Evolutionary conservation across 2,888 invertebrate genomes (phyloP).

Genomic region (Apamea epomidion): DNA sequence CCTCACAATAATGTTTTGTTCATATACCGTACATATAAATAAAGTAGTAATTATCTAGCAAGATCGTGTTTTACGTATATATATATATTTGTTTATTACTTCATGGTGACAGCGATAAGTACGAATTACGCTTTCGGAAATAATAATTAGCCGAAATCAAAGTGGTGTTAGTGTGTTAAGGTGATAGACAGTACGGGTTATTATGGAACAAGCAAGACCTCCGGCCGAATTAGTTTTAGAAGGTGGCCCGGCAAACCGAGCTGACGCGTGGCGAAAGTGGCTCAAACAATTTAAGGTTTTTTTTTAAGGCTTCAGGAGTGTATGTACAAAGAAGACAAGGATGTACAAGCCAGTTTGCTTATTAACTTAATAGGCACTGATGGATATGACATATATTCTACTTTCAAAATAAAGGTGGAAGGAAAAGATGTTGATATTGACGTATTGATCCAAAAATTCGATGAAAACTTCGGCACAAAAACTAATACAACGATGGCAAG

Average conservation of each 20-base stretch:
- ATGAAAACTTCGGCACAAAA: neutral
- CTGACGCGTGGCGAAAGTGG: neutral
- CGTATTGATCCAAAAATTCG: too few species aligned
- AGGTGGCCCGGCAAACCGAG: neutral
- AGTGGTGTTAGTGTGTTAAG: neutral
- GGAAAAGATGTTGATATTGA: too few species aligned
- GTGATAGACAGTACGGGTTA: neutral
- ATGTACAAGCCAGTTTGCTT: conserved; percentile 5
- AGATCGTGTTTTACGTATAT: too few species aligned
- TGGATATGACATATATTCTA: conserved; percentile 7
- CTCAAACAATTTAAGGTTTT: neutral
- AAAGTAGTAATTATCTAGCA: too few species aligned
- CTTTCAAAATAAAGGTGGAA: neutral
- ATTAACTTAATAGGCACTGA: conserved; percentile 21
- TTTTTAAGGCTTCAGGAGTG: conserved; percentile 1
- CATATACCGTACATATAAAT: too few species aligned
- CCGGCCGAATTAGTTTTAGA: conserved; percentile 10
- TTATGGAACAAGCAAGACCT: conserved; percentile 8
- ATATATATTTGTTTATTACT: too few species aligned
- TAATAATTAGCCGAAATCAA: too few species aligned
- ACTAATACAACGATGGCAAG: conserved; percentile 7
- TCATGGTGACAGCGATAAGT: too few species aligned
- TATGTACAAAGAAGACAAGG: neutral
- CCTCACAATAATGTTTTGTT: too few species aligned
- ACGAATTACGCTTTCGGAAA: too few species aligned